Conservation (phyloP, 1,140 invertebrate genomes). For the Drosophila nikananu region DNA sequence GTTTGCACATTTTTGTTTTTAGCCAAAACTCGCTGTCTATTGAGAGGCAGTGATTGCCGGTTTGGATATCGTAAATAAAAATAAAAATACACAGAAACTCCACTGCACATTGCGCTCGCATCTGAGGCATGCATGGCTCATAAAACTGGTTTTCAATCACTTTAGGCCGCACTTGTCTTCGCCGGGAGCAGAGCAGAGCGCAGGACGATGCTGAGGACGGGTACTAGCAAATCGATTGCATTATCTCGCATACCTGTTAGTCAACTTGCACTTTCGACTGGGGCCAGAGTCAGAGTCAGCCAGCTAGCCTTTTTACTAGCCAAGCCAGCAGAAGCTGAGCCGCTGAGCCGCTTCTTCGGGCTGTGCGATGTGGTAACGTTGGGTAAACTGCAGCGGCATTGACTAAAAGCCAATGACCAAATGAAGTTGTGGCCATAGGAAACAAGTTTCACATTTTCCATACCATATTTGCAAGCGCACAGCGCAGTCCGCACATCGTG, state of each 20-base stretch:
- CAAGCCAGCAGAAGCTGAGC: constrained; percentile 13
- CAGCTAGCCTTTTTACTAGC: constrained; percentile 38
- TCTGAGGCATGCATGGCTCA: constrained; percentile 43
- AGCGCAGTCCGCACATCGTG: background rate
- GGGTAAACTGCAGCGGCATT: constrained; percentile 45
- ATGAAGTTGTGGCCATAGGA: constrained; percentile 62
- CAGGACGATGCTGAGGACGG: constrained; percentile 21
- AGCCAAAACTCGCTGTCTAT: constrained; percentile 17
- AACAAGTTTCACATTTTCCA: constrained; percentile 72
- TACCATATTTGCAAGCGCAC: constrained; percentile 28
- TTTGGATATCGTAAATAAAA: constrained; percentile 44
- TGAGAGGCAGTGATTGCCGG: constrained; percentile 20
- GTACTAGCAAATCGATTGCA: constrained; percentile 71
- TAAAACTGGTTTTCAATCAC: constrained; percentile 73
- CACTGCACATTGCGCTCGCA: constrained; percentile 5
- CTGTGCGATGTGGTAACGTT: constrained; percentile 37
- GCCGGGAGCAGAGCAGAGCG: constrained; percentile 18
- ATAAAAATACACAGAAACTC: constrained; percentile 13
- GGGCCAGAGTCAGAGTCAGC: constrained; percentile 7
- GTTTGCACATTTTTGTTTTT: constrained; percentile 19
- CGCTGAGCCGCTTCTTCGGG: constrained; percentile 29
- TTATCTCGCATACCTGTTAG: constrained; percentile 62
- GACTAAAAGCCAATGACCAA: constrained; percentile 76
- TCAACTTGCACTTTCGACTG: constrained; percentile 75
- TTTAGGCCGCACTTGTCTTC: constrained; percentile 32